Percentiles rank a stretch among this genome's conserved stretches.
These are phyloP conservation scores for Hydractinia echinata DNA, from an alignment of 30 jellyfish, hydroid and myxozoan genomes.

Conservation along the genomic window DNA sequence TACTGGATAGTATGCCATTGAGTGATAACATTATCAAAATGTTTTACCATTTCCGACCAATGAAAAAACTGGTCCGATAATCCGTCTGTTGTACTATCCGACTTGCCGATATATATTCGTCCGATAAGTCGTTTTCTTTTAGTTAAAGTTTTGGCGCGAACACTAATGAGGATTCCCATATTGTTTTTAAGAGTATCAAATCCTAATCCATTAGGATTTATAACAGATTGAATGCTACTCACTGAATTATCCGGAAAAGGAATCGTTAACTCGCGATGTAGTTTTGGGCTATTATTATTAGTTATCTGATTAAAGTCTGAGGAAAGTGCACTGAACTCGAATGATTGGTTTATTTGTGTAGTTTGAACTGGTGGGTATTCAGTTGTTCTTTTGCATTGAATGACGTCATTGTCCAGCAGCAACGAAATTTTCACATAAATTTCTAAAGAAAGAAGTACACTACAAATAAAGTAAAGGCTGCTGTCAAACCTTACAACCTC, in stretches of 20 bases:
- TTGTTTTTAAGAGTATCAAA: slow-evolving; percentile 19
- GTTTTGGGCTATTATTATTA: neutral
- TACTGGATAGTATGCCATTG: slow-evolving; percentile 32
- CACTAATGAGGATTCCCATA: slow-evolving; percentile 33
- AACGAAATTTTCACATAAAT: slow-evolving; percentile 25
- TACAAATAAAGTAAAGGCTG: too few species aligned
- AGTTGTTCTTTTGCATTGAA: slow-evolving; percentile 9
- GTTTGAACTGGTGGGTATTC: neutral
- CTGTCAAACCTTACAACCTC: too few species aligned
- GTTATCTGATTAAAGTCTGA: slow-evolving; percentile 15
- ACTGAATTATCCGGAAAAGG: neutral
- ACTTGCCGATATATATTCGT: slow-evolving; percentile 26
- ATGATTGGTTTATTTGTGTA: slow-evolving; percentile 12
- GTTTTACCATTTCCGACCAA: slow-evolving; percentile 26
- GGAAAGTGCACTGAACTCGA: slow-evolving; percentile 39
- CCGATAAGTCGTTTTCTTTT: slow-evolving; percentile 27
- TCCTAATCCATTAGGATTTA: neutral
- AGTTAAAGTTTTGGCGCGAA: slow-evolving; percentile 24
- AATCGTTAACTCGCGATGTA: neutral
- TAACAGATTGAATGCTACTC: neutral
- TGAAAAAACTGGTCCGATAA: slow-evolving; percentile 17
- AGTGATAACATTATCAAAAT: slow-evolving; percentile 28
- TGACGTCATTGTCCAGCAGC: slow-evolving; percentile 21
- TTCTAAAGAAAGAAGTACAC: neutral
- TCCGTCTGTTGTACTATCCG: neutral